phyloP scores from a whole-genome alignment of 2,797 vertebrate species.

The Miichthys miiuy region DNA sequence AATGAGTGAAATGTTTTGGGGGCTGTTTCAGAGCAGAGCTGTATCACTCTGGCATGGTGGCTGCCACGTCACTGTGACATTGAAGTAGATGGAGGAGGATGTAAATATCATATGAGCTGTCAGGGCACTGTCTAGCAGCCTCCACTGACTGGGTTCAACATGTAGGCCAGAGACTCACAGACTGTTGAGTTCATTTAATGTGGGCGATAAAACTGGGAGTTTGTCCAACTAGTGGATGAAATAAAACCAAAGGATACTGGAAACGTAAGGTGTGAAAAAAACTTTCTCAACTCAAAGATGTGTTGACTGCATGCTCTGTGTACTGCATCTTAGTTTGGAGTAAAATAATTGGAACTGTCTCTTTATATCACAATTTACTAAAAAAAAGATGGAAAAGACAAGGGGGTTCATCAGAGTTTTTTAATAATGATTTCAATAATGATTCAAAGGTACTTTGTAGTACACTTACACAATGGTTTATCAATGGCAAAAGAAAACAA shows the following conservation, averaged over 20 bases:
- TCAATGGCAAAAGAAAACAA: constrained; percentile 88
- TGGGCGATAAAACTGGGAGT: constrained; percentile 21
- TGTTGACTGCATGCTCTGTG: not conserved
- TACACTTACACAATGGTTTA: constrained; percentile 91
- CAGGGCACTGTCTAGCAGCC: constrained; percentile 39
- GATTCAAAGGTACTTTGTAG: constrained; percentile 87
- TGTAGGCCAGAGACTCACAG: constrained; percentile 38
- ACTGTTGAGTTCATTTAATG: constrained; percentile 26
- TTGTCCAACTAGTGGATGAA: constrained; percentile 20
- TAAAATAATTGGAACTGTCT: not conserved
- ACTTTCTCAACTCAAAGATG: not conserved
- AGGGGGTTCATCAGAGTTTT: constrained; percentile 57
- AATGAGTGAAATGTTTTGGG: constrained; percentile 50
- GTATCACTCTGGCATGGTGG: constrained; percentile 18
- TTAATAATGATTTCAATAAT: constrained; percentile 83
- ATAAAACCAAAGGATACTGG: not conserved
- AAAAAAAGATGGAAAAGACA: constrained; percentile 32
- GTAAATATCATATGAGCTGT: constrained; percentile 48
- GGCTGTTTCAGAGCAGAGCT: constrained; percentile 32
- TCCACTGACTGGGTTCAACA: constrained; percentile 44
- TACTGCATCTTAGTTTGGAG: not conserved
- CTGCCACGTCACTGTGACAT: constrained; percentile 35
- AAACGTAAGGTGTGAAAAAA: not conserved
- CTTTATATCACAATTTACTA: not conserved
- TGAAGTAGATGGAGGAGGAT: constrained; percentile 43